These are phyloP conservation scores for Chanos chanos DNA, from an alignment of 2,797 vertebrate genomes.

Conservation along the genomic window DNA sequence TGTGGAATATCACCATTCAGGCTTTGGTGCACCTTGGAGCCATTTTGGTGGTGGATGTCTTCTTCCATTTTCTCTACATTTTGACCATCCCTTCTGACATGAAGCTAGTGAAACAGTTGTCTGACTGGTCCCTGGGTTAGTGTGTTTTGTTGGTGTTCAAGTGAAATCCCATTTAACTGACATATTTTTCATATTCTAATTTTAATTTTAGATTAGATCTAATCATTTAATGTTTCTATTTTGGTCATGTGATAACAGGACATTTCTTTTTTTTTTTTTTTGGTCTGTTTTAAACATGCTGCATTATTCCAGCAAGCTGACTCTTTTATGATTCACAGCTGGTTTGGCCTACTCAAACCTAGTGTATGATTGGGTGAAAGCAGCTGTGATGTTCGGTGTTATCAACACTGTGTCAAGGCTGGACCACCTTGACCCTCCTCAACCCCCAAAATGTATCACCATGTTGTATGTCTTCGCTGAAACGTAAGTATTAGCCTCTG, in stretches of 20 bases:
- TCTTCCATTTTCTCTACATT: constrained; percentile 98
- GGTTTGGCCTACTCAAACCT: constrained; percentile 93
- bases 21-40: constrained; percentile 77
- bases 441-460: constrained; percentile 95
- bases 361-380: constrained; percentile 96
- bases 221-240: too few relatives aligned
- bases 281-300: not conserved
- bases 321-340: constrained; percentile 60
- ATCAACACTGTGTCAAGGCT: constrained; percentile 87
- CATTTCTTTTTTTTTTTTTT: not conserved
- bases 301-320: not conserved
- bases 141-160: too few relatives aligned
- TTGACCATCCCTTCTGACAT: constrained; percentile 91
- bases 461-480: constrained; percentile 93
- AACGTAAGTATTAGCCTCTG: constrained; percentile 77
- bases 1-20: constrained; percentile 83
- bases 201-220: too few relatives aligned
- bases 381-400: constrained; percentile 91
- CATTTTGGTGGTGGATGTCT: constrained; percentile 82
- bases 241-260: too few relatives aligned
- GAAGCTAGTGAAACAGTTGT: constrained; percentile 81
- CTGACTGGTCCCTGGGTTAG: constrained; percentile 91
- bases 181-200: too few relatives aligned
- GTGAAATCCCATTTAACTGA: too few relatives aligned
- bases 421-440: constrained; percentile 91